Conservation (phyloP, 1,140 invertebrate genomes). For the Tetramorium alpestre region DNA sequence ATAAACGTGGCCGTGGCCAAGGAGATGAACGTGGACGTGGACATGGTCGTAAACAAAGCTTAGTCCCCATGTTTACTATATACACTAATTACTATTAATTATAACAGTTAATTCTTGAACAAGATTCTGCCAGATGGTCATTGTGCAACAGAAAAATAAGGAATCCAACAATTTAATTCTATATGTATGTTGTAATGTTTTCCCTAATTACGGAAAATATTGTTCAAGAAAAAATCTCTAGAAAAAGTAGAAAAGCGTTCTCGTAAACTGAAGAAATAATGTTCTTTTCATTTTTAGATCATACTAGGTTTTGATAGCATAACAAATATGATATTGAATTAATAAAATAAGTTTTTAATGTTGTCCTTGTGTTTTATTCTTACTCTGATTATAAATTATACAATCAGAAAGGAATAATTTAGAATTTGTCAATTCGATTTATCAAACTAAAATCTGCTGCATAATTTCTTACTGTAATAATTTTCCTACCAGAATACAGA, state of each 20-base stretch:
- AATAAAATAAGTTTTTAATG: constrained; percentile 32
- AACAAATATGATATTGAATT: constrained; percentile 10
- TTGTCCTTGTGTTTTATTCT: neutral
- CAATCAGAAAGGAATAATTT: constrained; percentile 27
- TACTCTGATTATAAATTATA: constrained; percentile 21
- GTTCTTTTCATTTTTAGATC: neutral
- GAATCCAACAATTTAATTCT: too few relatives aligned
- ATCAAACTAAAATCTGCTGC: neutral
- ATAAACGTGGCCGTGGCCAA: too few relatives aligned
- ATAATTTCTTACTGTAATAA: neutral
- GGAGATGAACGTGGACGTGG: too few relatives aligned
- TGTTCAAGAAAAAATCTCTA: neutral
- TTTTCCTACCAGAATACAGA: neutral
- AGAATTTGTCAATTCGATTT: constrained; percentile 6
- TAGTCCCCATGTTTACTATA: too few relatives aligned
- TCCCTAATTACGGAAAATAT: neutral
- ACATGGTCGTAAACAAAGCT: too few relatives aligned
- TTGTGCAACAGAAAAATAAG: too few relatives aligned
- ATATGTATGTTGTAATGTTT: neutral
- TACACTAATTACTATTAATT: too few relatives aligned
- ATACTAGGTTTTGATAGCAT: constrained; percentile 31
- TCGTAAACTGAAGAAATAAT: neutral
- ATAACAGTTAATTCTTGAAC: too few relatives aligned
- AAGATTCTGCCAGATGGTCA: too few relatives aligned
- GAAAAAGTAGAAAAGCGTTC: constrained; percentile 4